Evolutionary conservation across 2,888 invertebrate species (phyloP).

Genomic region (Himalopsyche kuldschensis): DNA sequence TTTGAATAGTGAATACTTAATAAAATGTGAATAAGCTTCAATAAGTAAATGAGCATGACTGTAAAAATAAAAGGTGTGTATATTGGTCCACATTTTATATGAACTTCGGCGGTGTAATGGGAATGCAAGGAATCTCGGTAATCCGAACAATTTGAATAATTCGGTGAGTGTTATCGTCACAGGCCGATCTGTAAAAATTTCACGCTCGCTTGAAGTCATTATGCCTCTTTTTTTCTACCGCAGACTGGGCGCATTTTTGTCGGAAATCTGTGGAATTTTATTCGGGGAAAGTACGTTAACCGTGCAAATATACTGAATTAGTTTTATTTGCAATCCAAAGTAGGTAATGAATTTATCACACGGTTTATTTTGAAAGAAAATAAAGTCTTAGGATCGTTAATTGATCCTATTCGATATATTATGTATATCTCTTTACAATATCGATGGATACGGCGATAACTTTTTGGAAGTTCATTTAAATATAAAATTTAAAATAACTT

Average conservation of each 20-base stretch:
- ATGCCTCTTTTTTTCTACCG: not conserved
- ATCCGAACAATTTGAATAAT: not conserved
- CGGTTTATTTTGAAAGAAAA: not conserved
- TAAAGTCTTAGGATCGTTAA: too few relatives aligned
- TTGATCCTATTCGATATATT: too few relatives aligned
- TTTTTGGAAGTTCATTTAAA: too few relatives aligned
- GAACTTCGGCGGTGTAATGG: not conserved
- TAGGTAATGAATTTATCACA: not conserved
- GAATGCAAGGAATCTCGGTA: not conserved
- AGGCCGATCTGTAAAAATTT: slow-evolving; percentile 25
- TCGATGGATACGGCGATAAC: too few relatives aligned
- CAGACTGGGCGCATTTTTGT: not conserved
- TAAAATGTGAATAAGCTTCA: too few relatives aligned
- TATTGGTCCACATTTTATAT: too few relatives aligned
- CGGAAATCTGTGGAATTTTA: not conserved
- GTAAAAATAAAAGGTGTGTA: too few relatives aligned
- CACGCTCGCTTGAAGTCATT: slow-evolving; percentile 18
- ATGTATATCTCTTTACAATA: too few relatives aligned
- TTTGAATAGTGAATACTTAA: too few relatives aligned
- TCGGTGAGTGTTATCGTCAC: slow-evolving; percentile 17
- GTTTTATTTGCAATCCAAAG: not conserved
- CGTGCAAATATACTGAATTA: not conserved
- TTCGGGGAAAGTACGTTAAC: not conserved
- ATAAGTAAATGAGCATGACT: too few relatives aligned
- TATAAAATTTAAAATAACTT: too few relatives aligned